These are phyloP conservation scores for Syndactyla subalaris DNA, from an alignment of 2,797 vertebrate species.

Conservation along the genomic window DNA sequence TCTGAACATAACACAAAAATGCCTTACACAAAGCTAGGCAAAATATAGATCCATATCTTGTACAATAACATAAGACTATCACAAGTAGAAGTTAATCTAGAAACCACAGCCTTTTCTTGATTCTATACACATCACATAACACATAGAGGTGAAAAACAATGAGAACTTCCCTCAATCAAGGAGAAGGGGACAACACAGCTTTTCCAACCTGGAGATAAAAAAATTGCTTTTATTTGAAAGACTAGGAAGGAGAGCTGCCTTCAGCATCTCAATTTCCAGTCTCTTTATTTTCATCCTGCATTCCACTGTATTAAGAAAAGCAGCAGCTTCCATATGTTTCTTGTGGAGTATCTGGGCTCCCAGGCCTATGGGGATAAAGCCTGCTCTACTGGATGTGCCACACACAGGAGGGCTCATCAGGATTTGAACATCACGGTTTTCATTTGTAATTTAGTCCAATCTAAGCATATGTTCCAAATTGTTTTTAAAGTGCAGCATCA, in stretches of 20 bases:
- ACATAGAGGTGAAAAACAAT: not conserved
- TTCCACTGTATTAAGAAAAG: not conserved
- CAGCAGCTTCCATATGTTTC: not conserved
- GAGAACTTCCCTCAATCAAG: not conserved
- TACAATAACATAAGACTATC: not conserved
- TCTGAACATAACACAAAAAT: not conserved
- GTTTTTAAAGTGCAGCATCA: not conserved
- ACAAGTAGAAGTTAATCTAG: not conserved
- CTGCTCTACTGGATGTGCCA: not conserved
- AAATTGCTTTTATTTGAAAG: not conserved
- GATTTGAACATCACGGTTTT: not conserved
- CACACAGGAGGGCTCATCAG: not conserved
- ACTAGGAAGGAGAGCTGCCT: not conserved
- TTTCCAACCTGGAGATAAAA: not conserved
- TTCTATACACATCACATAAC: not conserved
- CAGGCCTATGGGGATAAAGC: not conserved
- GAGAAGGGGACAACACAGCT: not conserved
- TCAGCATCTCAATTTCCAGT: not conserved
- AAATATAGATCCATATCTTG: not conserved
- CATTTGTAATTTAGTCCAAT: not conserved
- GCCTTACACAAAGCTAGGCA: not conserved
- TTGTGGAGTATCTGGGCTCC: not conserved
- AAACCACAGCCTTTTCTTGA: not conserved
- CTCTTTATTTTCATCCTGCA: not conserved
- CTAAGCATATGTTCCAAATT: not conserved